phyloP scores from a whole-genome alignment of 2,888 invertebrate genomes.

The Malthinus seriepunctatus region DNA sequence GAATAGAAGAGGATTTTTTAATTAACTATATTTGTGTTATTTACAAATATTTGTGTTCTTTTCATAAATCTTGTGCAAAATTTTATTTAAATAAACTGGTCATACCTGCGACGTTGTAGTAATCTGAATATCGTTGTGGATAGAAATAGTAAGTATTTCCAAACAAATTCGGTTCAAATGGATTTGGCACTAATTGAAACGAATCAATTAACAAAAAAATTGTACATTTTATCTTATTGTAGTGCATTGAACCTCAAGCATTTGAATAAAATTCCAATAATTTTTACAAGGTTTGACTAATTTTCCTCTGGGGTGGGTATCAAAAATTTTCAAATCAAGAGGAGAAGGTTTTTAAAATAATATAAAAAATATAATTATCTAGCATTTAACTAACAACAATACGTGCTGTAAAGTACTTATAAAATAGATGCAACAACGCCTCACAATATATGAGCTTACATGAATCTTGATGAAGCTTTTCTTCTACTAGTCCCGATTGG shows the following conservation, averaged over 20 bases:
- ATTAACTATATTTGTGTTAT: too few relatives aligned
- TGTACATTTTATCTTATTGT: constrained; percentile 20
- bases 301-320: too few relatives aligned
- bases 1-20: too few relatives aligned
- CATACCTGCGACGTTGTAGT: constrained; percentile 54
- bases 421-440: too few relatives aligned
- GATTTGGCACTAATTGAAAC: constrained; percentile 55
- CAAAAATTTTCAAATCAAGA: too few relatives aligned
- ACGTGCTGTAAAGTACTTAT: too few relatives aligned
- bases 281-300: too few relatives aligned
- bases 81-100: constrained; percentile 39
- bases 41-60: too few relatives aligned
- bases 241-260: background rate
- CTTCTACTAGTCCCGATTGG: constrained; percentile 77
- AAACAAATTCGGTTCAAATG: constrained; percentile 55
- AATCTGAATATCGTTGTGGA: constrained; percentile 55
- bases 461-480: constrained; percentile 77
- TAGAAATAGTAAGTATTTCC: constrained; percentile 52
- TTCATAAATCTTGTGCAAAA: constrained; percentile 39
- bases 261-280: too few relatives aligned
- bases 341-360: too few relatives aligned
- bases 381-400: too few relatives aligned
- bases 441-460: constrained; percentile 60
- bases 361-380: too few relatives aligned
- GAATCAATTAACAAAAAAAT: constrained; percentile 41